Conservation (phyloP, 1,140 invertebrate genomes). For the Melitaea cinxia region DNA sequence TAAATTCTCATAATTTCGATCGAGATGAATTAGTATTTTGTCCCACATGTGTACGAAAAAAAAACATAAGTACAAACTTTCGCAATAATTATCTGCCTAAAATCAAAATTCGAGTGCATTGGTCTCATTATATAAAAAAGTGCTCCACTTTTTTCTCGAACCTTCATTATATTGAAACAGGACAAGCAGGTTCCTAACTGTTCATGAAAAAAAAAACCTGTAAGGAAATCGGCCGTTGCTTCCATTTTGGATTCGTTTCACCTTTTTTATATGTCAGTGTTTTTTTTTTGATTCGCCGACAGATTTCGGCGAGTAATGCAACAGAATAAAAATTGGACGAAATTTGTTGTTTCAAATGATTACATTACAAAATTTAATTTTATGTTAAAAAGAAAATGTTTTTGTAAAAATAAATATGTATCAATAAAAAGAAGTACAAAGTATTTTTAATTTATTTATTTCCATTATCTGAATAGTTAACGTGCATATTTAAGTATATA, state of each 20-base stretch:
- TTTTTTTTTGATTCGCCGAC: no score
- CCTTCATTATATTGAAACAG: conserved; percentile 17
- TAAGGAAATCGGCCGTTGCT: conserved; percentile 2
- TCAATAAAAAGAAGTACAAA: no score
- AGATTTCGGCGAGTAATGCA: no score
- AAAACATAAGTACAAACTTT: neutral
- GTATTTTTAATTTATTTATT: no score
- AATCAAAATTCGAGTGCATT: conserved; percentile 15
- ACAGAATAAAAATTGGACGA: no score
- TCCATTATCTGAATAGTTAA: no score
- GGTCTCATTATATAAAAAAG: conserved; percentile 7
- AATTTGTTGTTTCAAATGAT: no score
- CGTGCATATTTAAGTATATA: no score
- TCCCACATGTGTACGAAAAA: conserved; percentile 2
- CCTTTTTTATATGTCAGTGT: neutral
- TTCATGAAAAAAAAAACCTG: conserved; percentile 20
- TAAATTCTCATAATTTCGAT: neutral
- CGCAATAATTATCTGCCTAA: conserved; percentile 7
- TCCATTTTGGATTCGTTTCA: neutral
- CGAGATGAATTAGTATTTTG: neutral
- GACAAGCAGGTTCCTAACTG: conserved; percentile 19
- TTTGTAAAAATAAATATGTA: no score
- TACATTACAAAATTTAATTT: no score
- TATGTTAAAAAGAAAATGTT: no score
- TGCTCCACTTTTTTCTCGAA: conserved; percentile 13